phyloP scores from a whole-genome alignment of 2,888 invertebrate genomes.

The Acleris literana region DNA sequence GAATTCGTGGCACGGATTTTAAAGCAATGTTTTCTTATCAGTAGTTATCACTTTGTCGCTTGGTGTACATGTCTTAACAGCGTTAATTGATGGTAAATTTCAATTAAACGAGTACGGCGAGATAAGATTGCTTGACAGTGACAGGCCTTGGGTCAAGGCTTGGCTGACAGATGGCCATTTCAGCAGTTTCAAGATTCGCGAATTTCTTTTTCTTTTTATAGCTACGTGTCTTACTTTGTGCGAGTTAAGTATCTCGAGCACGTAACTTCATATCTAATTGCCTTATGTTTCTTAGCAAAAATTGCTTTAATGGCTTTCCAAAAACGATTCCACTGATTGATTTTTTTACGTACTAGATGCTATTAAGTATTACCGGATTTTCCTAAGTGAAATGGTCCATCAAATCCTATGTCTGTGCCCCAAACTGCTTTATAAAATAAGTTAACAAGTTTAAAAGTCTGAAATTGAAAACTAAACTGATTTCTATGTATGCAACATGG shows the following conservation, averaged over 20 bases:
- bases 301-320: too few species aligned
- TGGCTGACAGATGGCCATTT: conserved; percentile 55
- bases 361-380: background rate
- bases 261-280: too few species aligned
- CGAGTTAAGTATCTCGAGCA: background rate
- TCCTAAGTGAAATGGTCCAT: too few species aligned
- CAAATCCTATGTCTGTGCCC: too few species aligned
- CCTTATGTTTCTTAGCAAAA: too few species aligned
- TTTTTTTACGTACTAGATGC: background rate
- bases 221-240: background rate
- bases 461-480: too few species aligned
- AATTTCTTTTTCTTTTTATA: conserved; percentile 4
- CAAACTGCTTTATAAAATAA: too few species aligned
- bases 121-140: conserved; percentile 57
- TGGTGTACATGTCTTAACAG: conserved; percentile 6
- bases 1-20: conserved; percentile 51
- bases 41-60: conserved; percentile 38
- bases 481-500: too few species aligned
- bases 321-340: background rate
- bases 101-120: conserved; percentile 18
- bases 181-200: conserved; percentile 31
- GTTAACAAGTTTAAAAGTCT: too few species aligned
- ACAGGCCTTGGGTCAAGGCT: conserved; percentile 69
- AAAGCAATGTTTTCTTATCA: conserved; percentile 54
- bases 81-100: conserved; percentile 17